These are phyloP conservation scores for Heliothis peltigera DNA, from an alignment of 2,888 invertebrate species.

Conservation along the genomic window DNA sequence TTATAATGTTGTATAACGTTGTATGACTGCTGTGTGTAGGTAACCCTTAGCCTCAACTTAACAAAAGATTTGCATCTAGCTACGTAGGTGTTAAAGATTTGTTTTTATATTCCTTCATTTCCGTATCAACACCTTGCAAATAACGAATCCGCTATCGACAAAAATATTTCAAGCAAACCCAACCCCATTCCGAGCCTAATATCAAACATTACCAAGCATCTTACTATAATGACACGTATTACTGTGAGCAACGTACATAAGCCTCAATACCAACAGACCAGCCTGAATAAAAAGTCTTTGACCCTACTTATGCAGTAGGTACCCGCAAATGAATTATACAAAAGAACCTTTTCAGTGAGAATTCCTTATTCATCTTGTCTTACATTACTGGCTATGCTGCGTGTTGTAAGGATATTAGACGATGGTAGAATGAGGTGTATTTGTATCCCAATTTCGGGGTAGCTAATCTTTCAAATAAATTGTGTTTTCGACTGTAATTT, in stretches of 20 bases:
- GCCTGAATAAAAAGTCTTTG: constrained; percentile 55
- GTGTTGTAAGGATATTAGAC: constrained; percentile 59
- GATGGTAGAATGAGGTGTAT: constrained; percentile 37
- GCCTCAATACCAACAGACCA: constrained; percentile 40
- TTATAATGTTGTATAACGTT: no score
- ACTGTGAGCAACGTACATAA: constrained; percentile 30
- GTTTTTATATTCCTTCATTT: no score
- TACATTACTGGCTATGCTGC: constrained; percentile 67
- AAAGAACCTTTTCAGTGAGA: constrained; percentile 63
- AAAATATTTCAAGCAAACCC: neutral
- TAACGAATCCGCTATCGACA: neutral
- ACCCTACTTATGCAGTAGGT: constrained; percentile 67
- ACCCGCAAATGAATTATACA: constrained; percentile 72
- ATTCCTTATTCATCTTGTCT: constrained; percentile 71
- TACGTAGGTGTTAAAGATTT: no score
- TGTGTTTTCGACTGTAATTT: constrained; percentile 4
- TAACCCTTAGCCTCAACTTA: no score
- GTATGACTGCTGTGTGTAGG: no score
- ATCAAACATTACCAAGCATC: neutral
- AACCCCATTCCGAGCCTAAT: neutral
- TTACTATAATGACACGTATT: constrained; percentile 35
- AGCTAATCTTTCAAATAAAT: constrained; percentile 36
- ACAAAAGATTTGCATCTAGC: no score
- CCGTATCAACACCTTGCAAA: no score
- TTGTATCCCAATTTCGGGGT: constrained; percentile 17